Conservation (phyloP, 2,888 invertebrate species). For the Netelia fuscicornis region DNA sequence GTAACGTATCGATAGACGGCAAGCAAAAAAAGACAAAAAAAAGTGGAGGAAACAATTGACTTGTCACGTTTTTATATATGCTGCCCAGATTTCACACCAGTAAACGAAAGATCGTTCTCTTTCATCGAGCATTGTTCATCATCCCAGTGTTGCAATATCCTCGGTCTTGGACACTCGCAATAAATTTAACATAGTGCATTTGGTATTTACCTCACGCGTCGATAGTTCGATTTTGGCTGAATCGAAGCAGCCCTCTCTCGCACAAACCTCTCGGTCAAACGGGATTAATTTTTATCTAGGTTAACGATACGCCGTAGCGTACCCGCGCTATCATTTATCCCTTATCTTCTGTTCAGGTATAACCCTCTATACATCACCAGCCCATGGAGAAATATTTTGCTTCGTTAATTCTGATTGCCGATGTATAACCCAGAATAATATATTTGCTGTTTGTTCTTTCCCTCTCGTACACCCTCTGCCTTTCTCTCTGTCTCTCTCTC, state of each 20-base stretch:
- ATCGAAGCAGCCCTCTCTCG: constrained; percentile 16
- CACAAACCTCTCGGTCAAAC: background rate
- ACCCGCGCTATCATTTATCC: constrained; percentile 41
- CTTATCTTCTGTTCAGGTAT: constrained; percentile 29
- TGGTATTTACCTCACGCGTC: background rate
- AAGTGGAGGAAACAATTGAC: constrained; percentile 16
- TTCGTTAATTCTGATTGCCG: constrained; percentile 57
- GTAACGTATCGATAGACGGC: constrained; percentile 36
- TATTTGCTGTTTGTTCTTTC: constrained; percentile 12
- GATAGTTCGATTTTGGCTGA: constrained; percentile 14
- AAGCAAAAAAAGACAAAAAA: background rate
- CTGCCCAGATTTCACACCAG: background rate
- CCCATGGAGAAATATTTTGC: constrained; percentile 57
- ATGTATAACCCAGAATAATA: constrained; percentile 43
- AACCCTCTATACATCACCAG: constrained; percentile 30
- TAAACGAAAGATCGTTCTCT: background rate
- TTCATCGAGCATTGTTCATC: background rate
- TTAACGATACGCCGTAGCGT: constrained; percentile 17
- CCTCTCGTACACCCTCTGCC: constrained; percentile 2
- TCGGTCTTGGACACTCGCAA: background rate
- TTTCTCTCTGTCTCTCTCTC: background rate
- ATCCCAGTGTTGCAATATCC: background rate
- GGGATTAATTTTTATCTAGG: constrained; percentile 57
- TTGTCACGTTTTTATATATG: background rate
- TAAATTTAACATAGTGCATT: background rate